phyloP scores from a whole-genome alignment of 2,888 invertebrate genomes.

The Diaperis boleti region DNA sequence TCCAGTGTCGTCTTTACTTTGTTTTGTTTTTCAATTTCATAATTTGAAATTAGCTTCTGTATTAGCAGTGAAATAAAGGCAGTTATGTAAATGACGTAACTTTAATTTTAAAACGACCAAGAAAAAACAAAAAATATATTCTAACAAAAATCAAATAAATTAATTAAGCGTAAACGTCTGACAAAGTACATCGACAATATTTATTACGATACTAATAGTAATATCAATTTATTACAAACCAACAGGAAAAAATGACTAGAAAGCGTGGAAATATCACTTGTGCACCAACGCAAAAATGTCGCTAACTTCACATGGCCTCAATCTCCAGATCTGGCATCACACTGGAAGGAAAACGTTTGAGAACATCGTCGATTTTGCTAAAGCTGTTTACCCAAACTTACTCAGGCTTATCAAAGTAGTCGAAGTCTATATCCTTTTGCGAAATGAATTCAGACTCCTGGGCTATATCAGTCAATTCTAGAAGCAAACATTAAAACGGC shows the following conservation, averaged over 20 bases:
- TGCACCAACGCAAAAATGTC: conserved; percentile 26
- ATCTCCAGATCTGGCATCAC: conserved; percentile 61
- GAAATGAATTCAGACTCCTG: conserved; percentile 58
- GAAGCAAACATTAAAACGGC: conserved; percentile 26
- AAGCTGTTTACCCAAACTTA: conserved; percentile 45
- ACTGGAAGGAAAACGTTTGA: conserved; percentile 50
- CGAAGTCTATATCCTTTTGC: conserved; percentile 59
- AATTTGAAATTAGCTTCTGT: conserved; percentile 27
- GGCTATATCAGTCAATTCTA: conserved; percentile 54
- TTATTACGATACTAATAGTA: conserved; percentile 6
- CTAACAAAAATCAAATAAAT: conserved; percentile 35
- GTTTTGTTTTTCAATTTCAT: conserved; percentile 27
- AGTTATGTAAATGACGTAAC: conserved; percentile 16
- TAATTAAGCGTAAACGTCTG: neutral
- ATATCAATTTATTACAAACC: conserved; percentile 10
- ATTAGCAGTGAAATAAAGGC: conserved; percentile 34
- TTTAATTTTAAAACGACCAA: conserved; percentile 14
- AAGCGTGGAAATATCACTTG: conserved; percentile 34
- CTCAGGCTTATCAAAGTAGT: conserved; percentile 60
- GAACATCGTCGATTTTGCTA: neutral
- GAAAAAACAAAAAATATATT: conserved; percentile 10
- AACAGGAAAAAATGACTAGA: conserved; percentile 41
- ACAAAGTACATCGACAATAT: neutral
- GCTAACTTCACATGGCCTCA: conserved; percentile 55
- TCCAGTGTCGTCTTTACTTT: conserved; percentile 28